These are phyloP conservation scores for Octodon degus DNA, from an alignment of 2,113 vertebrate species.

Conservation along the genomic window DNA sequence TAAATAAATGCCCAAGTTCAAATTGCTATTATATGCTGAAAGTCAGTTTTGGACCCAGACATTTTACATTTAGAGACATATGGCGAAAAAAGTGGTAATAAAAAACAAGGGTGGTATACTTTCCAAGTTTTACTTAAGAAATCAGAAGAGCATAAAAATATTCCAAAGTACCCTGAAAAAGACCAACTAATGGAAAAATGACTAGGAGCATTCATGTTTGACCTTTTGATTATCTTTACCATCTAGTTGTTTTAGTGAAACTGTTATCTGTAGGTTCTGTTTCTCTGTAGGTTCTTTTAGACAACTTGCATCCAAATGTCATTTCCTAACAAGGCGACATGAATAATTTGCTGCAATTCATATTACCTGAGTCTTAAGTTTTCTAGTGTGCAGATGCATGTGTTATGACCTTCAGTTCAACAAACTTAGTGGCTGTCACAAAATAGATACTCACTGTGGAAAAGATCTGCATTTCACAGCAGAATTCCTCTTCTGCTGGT, in stretches of 20 bases:
- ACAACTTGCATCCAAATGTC: not conserved
- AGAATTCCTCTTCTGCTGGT: not conserved
- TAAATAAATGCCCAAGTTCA: not conserved
- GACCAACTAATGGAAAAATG: slow-evolving; percentile 19
- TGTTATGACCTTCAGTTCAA: not conserved
- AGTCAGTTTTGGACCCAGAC: not conserved
- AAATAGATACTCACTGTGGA: not conserved
- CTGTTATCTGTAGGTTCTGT: not conserved
- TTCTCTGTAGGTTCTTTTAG: not conserved
- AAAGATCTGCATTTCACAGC: not conserved
- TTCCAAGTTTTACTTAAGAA: not conserved
- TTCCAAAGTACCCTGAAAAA: not conserved
- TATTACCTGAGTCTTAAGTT: not conserved
- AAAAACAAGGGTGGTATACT: not conserved
- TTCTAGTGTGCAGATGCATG: not conserved
- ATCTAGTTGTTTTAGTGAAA: not conserved
- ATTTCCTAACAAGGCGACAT: not conserved
- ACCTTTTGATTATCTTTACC: not conserved
- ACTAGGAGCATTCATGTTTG: not conserved
- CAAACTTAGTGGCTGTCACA: not conserved
- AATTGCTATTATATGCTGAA: not conserved
- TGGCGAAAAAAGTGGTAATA: not conserved
- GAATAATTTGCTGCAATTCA: not conserved
- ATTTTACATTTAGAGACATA: not conserved
- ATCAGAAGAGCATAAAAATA: not conserved